Evolutionary conservation across 2,888 invertebrate genomes (phyloP), one percentile per base, ranked within the genome.

Genomic region (Euzetes globulus): DNA sequence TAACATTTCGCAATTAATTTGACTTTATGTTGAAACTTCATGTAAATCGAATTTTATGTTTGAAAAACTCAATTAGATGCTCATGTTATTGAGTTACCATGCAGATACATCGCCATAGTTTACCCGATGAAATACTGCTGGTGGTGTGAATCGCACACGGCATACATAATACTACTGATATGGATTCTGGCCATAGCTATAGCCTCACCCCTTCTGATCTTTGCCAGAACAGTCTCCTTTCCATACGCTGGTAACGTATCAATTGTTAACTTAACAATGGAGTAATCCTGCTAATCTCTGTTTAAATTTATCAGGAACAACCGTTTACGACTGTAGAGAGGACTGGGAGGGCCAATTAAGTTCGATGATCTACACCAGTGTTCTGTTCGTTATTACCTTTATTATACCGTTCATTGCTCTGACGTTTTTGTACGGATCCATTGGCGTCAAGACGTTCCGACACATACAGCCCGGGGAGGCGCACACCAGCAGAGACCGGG

Each of bases 391-490:
- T 1, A 75, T 81, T 72, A 82, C 82, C 19, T 82, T 82, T 77
- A 78, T 82, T 15, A 78, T 84, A 6, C 85, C 85, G 0, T 79
- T 85, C 73, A 58, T 81, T 17, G 81, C 82, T 15, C 80, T 85
- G 50, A 82, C 81, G 0, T 81, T 82, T 75, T 83, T 84, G 15
- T 85, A 85, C 79, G 80, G 82, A 55, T 81, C 83, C 72, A 83
- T 85, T 13, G 83, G 83, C 22, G 80, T 80, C 77, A 80, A 82
- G 73, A 79, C 85, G 77, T 85, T 84, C 83, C 79, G 81, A 63
- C 80, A 83, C 47, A 81, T 81, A 6, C 79, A 83, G 0, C 85
- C 85, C 0, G 85, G 85, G 17, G 84, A 85, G 76, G 83, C 84
- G 0, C 82, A 85, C 75, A 80, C 80, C 9, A 79, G 79, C 25